A percentile compares a stretch with the other conserved stretches of the same genome.
Conservation (phyloP, 2,888 invertebrate species). For the Amphiduros pacificus region DNA sequence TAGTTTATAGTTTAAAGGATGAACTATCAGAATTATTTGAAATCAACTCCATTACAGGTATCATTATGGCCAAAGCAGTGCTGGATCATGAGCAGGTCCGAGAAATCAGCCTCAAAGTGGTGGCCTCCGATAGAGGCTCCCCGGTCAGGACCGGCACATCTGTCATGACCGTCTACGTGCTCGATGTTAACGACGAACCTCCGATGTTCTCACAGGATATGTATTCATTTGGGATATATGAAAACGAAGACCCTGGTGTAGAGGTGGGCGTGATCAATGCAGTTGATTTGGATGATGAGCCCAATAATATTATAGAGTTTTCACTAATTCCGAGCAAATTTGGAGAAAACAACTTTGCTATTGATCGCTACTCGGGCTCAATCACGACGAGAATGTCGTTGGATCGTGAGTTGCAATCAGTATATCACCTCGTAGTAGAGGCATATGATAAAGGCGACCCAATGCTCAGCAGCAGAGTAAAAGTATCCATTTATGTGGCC, state of each 20-base stretch:
- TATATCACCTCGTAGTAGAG: conserved; percentile 29
- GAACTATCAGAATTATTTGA: conserved; percentile 6
- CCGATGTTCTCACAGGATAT: conserved; percentile 23
- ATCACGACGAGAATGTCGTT: conserved; percentile 73
- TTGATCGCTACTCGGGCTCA: conserved; percentile 80
- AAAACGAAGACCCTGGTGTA: conserved; percentile 25
- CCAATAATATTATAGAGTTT: conserved; percentile 21
- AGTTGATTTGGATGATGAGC: conserved; percentile 19
- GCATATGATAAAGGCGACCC: conserved; percentile 26
- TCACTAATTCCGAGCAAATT: conserved; percentile 7
- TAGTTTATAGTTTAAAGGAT: conserved; percentile 18
- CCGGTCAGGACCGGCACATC: conserved; percentile 18
- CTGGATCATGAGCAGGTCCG: conserved; percentile 24
- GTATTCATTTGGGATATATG: conserved; percentile 20
- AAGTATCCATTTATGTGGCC: conserved; percentile 14
- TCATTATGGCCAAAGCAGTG: conserved; percentile 12
- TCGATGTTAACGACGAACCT: conserved; percentile 32
- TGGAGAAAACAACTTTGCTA: conserved; percentile 73
- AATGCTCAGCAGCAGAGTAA: conserved; percentile 14
- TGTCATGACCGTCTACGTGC: conserved; percentile 20
- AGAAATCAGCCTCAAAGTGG: conserved; percentile 20
- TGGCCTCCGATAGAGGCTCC: conserved; percentile 24
- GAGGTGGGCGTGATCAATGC: conserved; percentile 25
- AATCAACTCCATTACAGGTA: conserved; percentile 21
- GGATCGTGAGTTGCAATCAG: conserved; percentile 27